phyloP scores from a whole-genome alignment of 2,113 vertebrate species.

The Gallinago paraguaiae region DNA sequence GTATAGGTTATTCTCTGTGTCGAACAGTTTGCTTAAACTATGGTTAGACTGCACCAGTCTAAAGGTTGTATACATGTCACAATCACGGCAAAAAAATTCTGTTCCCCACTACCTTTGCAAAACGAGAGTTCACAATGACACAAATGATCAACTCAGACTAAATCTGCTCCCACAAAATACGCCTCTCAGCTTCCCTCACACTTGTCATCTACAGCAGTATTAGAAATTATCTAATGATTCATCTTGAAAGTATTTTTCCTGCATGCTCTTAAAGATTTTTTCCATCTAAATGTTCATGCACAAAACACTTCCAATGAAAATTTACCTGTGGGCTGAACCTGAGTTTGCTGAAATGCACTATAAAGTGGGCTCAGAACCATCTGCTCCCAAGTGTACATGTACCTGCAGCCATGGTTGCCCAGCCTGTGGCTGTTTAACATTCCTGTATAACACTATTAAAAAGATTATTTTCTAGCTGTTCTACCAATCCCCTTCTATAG shows the following conservation, averaged over 20 bases:
- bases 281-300: neutral
- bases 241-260: slow-evolving; percentile 6
- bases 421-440: neutral
- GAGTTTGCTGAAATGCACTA: neutral
- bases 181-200: neutral
- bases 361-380: neutral
- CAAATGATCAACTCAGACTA: neutral
- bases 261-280: neutral
- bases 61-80: neutral
- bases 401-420: neutral
- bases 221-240: slow-evolving; percentile 17
- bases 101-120: neutral
- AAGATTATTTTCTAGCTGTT: neutral
- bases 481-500: neutral
- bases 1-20: neutral
- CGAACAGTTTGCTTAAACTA: neutral
- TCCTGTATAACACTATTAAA: neutral
- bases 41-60: neutral
- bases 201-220: slow-evolving; percentile 1
- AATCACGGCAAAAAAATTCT: neutral
- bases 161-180: slow-evolving; percentile 7
- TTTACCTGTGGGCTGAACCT: neutral
- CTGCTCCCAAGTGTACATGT: fast-evolving
- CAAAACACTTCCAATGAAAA: neutral
- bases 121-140: neutral